Evolutionary conservation across 2,797 vertebrate species (phyloP).

Genomic region (Craterocephalus amniculus): DNA sequence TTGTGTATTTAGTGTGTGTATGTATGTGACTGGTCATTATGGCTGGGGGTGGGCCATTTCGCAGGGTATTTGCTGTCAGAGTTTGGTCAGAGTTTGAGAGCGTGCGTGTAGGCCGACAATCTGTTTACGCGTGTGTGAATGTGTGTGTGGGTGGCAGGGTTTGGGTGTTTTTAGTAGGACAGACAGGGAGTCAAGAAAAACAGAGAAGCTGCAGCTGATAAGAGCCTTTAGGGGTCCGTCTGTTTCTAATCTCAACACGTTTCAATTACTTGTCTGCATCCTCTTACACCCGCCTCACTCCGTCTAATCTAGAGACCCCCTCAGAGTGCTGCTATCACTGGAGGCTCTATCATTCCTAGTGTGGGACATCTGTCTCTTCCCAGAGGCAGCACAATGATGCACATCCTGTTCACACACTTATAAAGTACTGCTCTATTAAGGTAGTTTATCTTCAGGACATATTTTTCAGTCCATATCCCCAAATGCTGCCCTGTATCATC

Average conservation of each 20-base stretch:
- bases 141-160: conserved; percentile 27
- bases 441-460: conserved; percentile 41
- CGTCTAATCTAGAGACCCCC: conserved; percentile 61
- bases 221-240: conserved; percentile 68
- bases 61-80: conserved; percentile 64
- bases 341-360: conserved; percentile 73
- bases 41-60: conserved; percentile 57
- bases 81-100: conserved; percentile 59
- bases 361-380: conserved; percentile 79
- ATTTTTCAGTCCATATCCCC: conserved; percentile 15
- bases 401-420: conserved; percentile 36
- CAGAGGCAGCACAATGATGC: conserved; percentile 57
- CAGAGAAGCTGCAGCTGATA: conserved; percentile 70
- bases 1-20: conserved; percentile 65
- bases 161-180: conserved; percentile 61
- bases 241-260: conserved; percentile 73
- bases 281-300: conserved; percentile 49
- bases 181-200: conserved; percentile 68
- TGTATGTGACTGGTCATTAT: conserved; percentile 56
- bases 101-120: conserved; percentile 33
- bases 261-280: conserved; percentile 50
- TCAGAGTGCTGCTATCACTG: conserved; percentile 71
- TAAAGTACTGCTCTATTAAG: conserved; percentile 45
- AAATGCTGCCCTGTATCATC: conserved; percentile 24
- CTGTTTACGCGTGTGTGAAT: conserved; percentile 15